Evolutionary conservation across 1,140 invertebrate species (phyloP), one percentile per base, ranked within the genome.

Genomic region (Reticulitermes speratus): DNA sequence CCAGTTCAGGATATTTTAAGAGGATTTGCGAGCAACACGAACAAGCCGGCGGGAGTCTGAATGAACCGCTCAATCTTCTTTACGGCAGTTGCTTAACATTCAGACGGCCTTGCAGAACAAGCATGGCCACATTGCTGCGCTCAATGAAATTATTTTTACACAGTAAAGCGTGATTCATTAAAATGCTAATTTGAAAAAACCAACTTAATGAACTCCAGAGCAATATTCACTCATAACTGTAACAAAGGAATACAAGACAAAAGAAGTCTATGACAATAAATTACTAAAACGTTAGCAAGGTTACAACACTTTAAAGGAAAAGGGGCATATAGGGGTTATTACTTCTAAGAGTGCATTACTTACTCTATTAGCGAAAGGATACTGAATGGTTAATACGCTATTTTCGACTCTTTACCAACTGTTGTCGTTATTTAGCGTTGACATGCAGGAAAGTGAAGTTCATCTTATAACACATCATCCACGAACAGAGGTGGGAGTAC

Each of bases 71-170:
- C n/a, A 25, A 9, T 75, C 65, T 75, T 75, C 65, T 30, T 75
- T 75, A 11, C 12, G n/a, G n/a, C n/a, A n/a, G 65, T 2, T 3
- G n/a, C 25, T 75, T n/a, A 75, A 75, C n/a, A 75, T 75, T 75
- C 65, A 75, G 65, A 75, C 9, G 65, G 65, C n/a, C 65, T 75
- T 75, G 25, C 19, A 55, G 52, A 55, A 55, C 52, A 55, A 55
- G 52, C 52, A 55, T 11, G 14, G 19, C 52, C 65, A 25, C n/a
- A 30, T 2, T 30, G 65, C n/a, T 75, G 9, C 8, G 0, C 11
- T 75, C n/a, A 75, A 75, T 75, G 25, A 75, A 75, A 75, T 75
- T 75, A 75, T 30, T 75, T 75, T 30, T 75, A 75, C n/a, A 75
- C 8, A 75, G n/a, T 19, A 75, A 75, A 75, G n/a, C n/a, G 65